These are phyloP conservation scores for Gymnodraco acuticeps DNA, from an alignment of 2,797 vertebrate species.

Conservation along the genomic window DNA sequence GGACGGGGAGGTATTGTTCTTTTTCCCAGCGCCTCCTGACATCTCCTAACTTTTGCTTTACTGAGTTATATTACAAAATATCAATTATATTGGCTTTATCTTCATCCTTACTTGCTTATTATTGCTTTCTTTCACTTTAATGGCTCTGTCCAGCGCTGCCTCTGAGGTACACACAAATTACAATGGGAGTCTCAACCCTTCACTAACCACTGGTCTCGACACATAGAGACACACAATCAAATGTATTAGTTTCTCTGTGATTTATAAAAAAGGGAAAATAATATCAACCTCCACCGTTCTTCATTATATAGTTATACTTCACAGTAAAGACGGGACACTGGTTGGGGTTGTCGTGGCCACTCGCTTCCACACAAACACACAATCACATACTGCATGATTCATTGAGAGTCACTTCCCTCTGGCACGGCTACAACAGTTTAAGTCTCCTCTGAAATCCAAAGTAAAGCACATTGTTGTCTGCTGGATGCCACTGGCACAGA, in stretches of 20 bases:
- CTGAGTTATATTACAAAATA: conserved; percentile 52
- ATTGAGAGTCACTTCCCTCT: conserved; percentile 59
- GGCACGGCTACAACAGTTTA: conserved; percentile 65
- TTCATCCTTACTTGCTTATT: conserved; percentile 60
- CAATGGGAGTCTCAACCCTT: conserved; percentile 35
- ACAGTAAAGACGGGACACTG: conserved; percentile 76
- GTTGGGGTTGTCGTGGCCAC: conserved; percentile 72
- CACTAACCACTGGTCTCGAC: conserved; percentile 55
- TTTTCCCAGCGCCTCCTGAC: conserved; percentile 40
- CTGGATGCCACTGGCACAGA: conserved; percentile 68
- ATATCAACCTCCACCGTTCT: conserved; percentile 45
- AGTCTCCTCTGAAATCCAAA: conserved; percentile 65
- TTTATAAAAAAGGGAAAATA: conserved; percentile 54
- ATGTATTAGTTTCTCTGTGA: conserved; percentile 47
- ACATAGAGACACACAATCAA: conserved; percentile 33
- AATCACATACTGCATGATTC: conserved; percentile 50
- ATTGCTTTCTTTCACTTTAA: conserved; percentile 72
- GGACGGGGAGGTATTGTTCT: conserved; percentile 52
- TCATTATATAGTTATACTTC: conserved; percentile 68
- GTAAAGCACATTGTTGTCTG: conserved; percentile 71
- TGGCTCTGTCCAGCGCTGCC: conserved; percentile 56
- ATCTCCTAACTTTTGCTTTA: conserved; percentile 30
- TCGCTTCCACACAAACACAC: conserved; percentile 34
- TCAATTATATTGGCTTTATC: conserved; percentile 58
- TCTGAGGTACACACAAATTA: conserved; percentile 36